Evolutionary conservation across 2,797 vertebrate species (phyloP).

Genomic region (Silurus lanzhouensis): DNA sequence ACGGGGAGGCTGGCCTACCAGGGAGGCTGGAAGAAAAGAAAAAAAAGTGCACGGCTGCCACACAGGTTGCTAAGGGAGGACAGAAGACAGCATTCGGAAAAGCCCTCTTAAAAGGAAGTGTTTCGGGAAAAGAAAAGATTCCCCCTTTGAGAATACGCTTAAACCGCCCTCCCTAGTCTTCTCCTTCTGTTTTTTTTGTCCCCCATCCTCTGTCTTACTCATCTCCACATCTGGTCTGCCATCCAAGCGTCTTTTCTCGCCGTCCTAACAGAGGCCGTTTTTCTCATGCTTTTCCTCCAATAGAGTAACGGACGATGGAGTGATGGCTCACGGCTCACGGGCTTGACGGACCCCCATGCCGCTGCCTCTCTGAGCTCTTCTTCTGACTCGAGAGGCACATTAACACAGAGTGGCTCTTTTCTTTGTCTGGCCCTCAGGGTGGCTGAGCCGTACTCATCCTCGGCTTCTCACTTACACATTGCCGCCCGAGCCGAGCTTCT

Average conservation of each 20-base stretch:
- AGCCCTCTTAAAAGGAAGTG: slow-evolving; percentile 74
- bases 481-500: slow-evolving; percentile 57
- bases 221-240: slow-evolving; percentile 64
- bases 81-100: slow-evolving; percentile 70
- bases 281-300: slow-evolving; percentile 47
- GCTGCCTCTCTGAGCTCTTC: slow-evolving; percentile 58
- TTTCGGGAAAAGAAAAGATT: slow-evolving; percentile 64
- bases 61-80: slow-evolving; percentile 79
- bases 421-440: slow-evolving; percentile 60
- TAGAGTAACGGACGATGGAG: slow-evolving; percentile 23
- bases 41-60: slow-evolving; percentile 71
- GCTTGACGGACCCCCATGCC: slow-evolving; percentile 56
- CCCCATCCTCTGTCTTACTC: slow-evolving; percentile 40
- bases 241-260: slow-evolving; percentile 37
- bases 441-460: slow-evolving; percentile 34
- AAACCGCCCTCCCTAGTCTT: slow-evolving; percentile 30
- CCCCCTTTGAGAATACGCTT: slow-evolving; percentile 22
- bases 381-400: slow-evolving; percentile 70
- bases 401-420: slow-evolving; percentile 60
- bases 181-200: slow-evolving; percentile 30
- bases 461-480: slow-evolving; percentile 50
- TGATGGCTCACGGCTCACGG: slow-evolving; percentile 27
- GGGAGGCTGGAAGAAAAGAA: slow-evolving; percentile 66
- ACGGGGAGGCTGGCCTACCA: slow-evolving; percentile 60
- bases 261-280: slow-evolving; percentile 50